Evolutionary conservation across 1,140 invertebrate genomes (phyloP), one percentile per base, ranked within the genome.

Genomic region (Apocrypta bakeri): DNA sequence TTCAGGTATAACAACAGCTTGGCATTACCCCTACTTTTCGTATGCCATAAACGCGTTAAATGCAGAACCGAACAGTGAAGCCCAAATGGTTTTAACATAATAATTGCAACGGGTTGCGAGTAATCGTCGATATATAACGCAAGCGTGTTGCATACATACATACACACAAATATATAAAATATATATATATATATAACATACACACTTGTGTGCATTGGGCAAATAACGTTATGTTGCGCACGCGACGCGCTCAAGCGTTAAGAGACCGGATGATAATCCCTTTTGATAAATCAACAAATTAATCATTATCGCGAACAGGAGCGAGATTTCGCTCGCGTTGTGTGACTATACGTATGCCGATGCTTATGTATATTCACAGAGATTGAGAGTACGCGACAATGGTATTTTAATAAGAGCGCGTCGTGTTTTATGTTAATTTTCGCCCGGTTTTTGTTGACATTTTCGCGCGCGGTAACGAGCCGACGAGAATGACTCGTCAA

Each of bases 261-360:
- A 27, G 64, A 27, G 64, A 17, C 64, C 64, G 27, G 27, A 66
- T 66, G 24, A 66, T 66, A 66, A 66, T 66, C 64, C 64, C 64
- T 29, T 66, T 66, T 27, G 24, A 24, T 33, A 69, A 31, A 69
- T 56, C 33, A 31, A n/a, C 63, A 75, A 83, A 82, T 85, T 85
- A 56, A 86, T 86, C 85, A 86, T 85, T 81, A 37, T 72, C 63
- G 29, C 64, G 83, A 78, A 31, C 69, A 21, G 2, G 31, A 78
- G 42, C 14, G 42, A 40, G 63, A 11, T 68, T 1, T 56, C n/a
- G 48, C 21, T 1, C 21, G 48, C 0, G 3, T n/a, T 6, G 48
- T n/a, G 14, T n/a, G 48, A 21, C 2, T 56, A n/a, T 56, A 48
- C 12, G n/a, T n/a, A n/a, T 56, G 48, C 48, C 17, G 48, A n/a